Evolutionary conservation across 1,140 invertebrate species (phyloP).

Genomic region (Aphelinus atriplicis): DNA sequence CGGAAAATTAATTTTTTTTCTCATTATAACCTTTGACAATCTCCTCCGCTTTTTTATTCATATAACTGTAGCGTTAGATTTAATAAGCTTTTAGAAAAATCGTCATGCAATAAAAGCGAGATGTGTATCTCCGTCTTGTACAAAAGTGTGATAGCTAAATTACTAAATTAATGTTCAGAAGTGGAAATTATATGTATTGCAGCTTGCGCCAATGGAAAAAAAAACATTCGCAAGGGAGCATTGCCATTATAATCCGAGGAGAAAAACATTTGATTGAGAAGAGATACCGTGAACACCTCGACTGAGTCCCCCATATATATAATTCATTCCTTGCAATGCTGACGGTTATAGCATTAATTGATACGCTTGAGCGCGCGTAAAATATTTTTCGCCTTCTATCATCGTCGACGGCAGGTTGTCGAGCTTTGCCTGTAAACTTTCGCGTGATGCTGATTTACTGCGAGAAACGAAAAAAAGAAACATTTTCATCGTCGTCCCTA

Average conservation of each 20-base stretch:
- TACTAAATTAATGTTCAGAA: constrained; percentile 23
- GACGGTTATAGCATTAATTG: neutral
- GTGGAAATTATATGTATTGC: no score
- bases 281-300: neutral
- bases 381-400: neutral
- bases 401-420: constrained; percentile 56
- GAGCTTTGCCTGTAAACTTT: neutral
- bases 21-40: neutral
- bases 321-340: neutral
- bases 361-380: neutral
- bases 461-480: constrained; percentile 36
- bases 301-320: neutral
- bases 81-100: neutral
- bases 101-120: constrained; percentile 18
- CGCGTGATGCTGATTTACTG: no score
- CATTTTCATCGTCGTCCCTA: neutral
- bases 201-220: no score
- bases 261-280: neutral
- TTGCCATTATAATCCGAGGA: no score
- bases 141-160: constrained; percentile 25
- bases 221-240: no score
- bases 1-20: neutral
- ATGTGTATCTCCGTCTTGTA: constrained; percentile 13
- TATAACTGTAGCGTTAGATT: neutral
- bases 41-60: neutral